Percentiles rank a stretch among this genome's conserved stretches.
phyloP scores from a whole-genome alignment of 2,797 vertebrate species.

The Lerista edwardsae region DNA sequence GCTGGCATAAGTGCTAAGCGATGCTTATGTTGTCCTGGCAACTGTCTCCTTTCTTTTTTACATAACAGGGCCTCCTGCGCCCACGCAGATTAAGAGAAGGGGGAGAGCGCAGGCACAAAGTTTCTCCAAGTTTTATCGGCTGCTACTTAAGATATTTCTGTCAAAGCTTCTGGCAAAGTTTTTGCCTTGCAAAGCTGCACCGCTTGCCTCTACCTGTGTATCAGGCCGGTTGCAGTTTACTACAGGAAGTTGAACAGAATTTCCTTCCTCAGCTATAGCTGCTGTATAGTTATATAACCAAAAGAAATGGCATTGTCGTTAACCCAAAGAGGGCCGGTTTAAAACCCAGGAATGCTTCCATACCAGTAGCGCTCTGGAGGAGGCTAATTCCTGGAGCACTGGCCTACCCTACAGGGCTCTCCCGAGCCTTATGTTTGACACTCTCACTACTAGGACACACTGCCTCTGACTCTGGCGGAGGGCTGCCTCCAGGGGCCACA shows the following conservation, averaged over 20 bases:
- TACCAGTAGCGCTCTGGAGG: too few relatives aligned
- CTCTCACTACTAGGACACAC: too few relatives aligned
- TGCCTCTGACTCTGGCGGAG: too few relatives aligned
- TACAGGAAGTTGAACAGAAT: constrained; percentile 36
- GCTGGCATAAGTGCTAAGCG: rapidly evolving
- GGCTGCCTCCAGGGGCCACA: too few relatives aligned
- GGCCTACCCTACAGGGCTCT: too few relatives aligned
- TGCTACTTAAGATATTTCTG: not conserved
- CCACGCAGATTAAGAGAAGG: not conserved
- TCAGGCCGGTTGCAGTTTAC: not conserved
- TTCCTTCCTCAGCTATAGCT: constrained; percentile 36
- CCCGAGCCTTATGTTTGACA: too few relatives aligned
- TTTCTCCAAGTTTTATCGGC: not conserved
- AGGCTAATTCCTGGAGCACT: too few relatives aligned
- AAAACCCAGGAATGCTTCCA: too few relatives aligned
- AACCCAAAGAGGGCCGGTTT: too few relatives aligned
- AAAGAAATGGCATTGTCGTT: not conserved
- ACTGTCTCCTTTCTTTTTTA: constrained; percentile 14
- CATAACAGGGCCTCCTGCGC: constrained; percentile 8
- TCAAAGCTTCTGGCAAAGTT: not conserved
- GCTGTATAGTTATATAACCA: not conserved
- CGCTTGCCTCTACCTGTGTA: not conserved
- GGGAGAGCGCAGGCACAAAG: not conserved
- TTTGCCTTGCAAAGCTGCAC: not conserved
- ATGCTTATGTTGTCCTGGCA: not conserved